Evolutionary conservation across 2,797 vertebrate species (phyloP).

Genomic region (Huso huso): DNA sequence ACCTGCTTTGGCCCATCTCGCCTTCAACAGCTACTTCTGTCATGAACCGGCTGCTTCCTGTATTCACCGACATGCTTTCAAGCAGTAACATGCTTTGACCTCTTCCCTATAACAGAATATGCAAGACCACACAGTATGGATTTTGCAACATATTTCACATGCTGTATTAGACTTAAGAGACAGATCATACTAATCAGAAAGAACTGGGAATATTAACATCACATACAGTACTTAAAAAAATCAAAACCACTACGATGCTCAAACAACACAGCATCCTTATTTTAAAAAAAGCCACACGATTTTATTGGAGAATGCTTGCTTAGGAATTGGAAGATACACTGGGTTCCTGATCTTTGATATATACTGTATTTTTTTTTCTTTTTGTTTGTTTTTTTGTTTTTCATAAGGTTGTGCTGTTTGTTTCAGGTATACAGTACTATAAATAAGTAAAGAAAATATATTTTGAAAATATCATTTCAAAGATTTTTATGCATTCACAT

Average conservation of each 20-base stretch:
- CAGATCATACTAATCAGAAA: slow-evolving; percentile 46
- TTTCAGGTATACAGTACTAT: neutral
- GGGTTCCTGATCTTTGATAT: slow-evolving; percentile 6
- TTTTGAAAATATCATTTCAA: slow-evolving; percentile 7
- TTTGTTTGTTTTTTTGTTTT: slow-evolving; percentile 1
- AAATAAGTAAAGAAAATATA: slow-evolving; percentile 18
- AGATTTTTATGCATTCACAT: slow-evolving; percentile 4
- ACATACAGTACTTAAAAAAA: slow-evolving; percentile 35
- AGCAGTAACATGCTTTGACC: too few species aligned
- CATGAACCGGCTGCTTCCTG: too few species aligned
- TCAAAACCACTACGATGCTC: slow-evolving; percentile 11
- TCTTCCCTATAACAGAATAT: slow-evolving; percentile 40
- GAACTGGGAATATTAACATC: slow-evolving; percentile 32
- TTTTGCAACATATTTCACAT: slow-evolving; percentile 44
- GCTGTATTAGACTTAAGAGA: slow-evolving; percentile 52
- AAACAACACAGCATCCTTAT: slow-evolving; percentile 46
- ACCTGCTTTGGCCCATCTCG: too few species aligned
- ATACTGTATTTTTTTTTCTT: neutral
- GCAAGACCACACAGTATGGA: slow-evolving; percentile 50
- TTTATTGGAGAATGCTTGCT: slow-evolving; percentile 52
- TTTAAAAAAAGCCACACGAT: slow-evolving; percentile 46
- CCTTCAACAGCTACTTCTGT: too few species aligned
- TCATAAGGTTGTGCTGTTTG: too few species aligned
- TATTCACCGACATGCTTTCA: too few species aligned
- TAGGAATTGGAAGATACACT: slow-evolving; percentile 7